Evolutionary conservation across 2,888 invertebrate species (phyloP).

Genomic region (Charanyca ferruginea): DNA sequence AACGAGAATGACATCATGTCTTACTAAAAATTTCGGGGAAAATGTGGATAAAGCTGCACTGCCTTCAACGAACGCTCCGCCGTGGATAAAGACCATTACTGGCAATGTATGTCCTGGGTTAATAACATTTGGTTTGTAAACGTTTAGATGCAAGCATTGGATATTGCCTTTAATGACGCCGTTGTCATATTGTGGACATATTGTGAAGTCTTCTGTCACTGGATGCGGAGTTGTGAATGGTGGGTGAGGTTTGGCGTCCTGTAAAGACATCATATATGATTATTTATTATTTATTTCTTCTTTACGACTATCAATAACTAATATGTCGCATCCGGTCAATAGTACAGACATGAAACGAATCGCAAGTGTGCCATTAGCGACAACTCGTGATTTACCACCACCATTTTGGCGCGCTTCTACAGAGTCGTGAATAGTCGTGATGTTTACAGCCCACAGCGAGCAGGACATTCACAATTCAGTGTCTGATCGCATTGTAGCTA

Average conservation of each 20-base stretch:
- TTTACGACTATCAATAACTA: too few species aligned
- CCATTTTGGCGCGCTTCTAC: too few species aligned
- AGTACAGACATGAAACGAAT: too few species aligned
- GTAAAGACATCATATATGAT: slow-evolving; percentile 3
- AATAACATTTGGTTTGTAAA: slow-evolving; percentile 32
- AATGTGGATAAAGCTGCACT: neutral
- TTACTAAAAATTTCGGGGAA: slow-evolving; percentile 29
- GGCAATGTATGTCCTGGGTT: slow-evolving; percentile 15
- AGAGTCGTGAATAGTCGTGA: too few species aligned
- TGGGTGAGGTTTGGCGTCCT: slow-evolving; percentile 33
- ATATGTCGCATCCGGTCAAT: too few species aligned
- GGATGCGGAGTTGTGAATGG: slow-evolving; percentile 11
- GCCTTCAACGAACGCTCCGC: slow-evolving; percentile 30
- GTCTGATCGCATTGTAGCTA: too few species aligned
- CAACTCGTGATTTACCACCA: too few species aligned
- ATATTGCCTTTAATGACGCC: slow-evolving; percentile 25
- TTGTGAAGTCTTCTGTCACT: slow-evolving; percentile 14
- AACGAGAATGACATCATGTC: slow-evolving; percentile 40
- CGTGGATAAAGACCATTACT: slow-evolving; percentile 49
- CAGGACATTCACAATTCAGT: too few species aligned
- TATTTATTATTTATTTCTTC: too few species aligned
- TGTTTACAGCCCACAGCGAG: too few species aligned
- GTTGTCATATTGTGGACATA: slow-evolving; percentile 39
- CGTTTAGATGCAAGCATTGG: slow-evolving; percentile 45
- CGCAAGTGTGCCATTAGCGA: too few species aligned